Base-by-base conservation (phyloP, 2,797 vertebrate genomes). In the Argya squamiceps region DNA sequence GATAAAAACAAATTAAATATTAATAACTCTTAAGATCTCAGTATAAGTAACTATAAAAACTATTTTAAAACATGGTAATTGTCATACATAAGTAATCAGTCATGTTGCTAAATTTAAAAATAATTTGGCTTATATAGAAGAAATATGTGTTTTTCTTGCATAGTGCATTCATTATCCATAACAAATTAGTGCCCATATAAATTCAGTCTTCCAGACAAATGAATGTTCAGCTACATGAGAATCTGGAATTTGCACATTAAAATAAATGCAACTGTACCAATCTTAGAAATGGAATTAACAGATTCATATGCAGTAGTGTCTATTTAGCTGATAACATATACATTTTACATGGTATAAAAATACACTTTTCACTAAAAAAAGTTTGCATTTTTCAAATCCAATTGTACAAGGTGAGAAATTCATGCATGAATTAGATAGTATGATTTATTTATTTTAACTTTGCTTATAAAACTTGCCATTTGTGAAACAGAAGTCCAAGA, bases 181-280 rank as follows among this genome's bases (percentile, higher is more conserved):
- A 89, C 46, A 91, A 94, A 93, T 93, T 92, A 91, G 49, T 58
- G 67, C n/a, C 46, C 41, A 50, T 36, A 93, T 79, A 85, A 83
- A 94, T 76, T 91, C 88, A 94, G 86, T 95, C 91, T 93, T 97
- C 94, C 91, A 95, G 93, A 96, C 36, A 94, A 92, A 93, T 93
- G 91, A 68, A 62, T 62, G 62, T 71, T 88, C 71, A 92, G 56
- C 74, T 96, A 71, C 68, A 91, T 1, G 1, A 82, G 46, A 89
- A 74, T 83, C 46, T 95, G 46, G n/a, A 89, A 83, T 36, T 83
- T 69, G 10, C 15, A 75, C n/a, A 62, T 83, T 76, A 87, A 82
- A 92, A 77, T 64, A 89, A 88, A 75, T 50, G 16, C 29, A 65
- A 64, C 37, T 60, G 10, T 63, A 87, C 53, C 4, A 4, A 89